phyloP scores from a whole-genome alignment of 2,113 vertebrate species.

The Oryzias javanicus region DNA sequence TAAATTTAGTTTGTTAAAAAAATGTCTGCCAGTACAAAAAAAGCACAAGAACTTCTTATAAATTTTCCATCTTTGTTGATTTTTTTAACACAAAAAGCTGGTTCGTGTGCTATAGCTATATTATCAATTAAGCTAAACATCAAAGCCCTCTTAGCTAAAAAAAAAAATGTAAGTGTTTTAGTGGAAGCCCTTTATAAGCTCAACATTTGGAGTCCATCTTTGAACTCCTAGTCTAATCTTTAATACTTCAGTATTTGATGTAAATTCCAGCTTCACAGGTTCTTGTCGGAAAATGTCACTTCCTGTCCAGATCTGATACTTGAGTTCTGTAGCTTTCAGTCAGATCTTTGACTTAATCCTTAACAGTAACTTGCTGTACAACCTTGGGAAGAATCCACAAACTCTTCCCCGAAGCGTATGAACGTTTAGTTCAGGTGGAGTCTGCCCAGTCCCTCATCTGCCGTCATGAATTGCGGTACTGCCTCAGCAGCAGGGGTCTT shows the following conservation, averaged over 20 bases:
- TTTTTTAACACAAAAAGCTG: no score
- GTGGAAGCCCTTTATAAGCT: not conserved
- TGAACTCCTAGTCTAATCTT: conserved; percentile 6
- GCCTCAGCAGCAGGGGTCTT: conserved; percentile 37
- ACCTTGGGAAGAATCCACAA: conserved; percentile 16
- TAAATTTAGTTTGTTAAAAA: no score
- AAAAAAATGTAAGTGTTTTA: conserved; percentile 4
- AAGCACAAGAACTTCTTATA: no score
- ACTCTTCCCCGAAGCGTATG: not conserved
- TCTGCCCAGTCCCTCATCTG: conserved; percentile 27
- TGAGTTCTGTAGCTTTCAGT: conserved; percentile 32
- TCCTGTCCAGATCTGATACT: conserved; percentile 25
- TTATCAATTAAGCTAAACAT: conserved; percentile 1
- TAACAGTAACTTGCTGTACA: conserved; percentile 23
- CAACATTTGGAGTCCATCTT: not conserved
- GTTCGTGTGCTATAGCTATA: not conserved
- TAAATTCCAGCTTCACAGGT: conserved; percentile 13
- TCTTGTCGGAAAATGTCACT: not conserved
- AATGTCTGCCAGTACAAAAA: no score
- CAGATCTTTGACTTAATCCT: conserved; percentile 2
- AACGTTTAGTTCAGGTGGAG: not conserved
- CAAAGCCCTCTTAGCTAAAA: not conserved
- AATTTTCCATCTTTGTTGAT: no score
- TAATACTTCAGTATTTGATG: conserved; percentile 15
- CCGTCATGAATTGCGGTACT: conserved; percentile 34